Conservation (phyloP, 92 coral and sea anemone species). For the Palythoa heliodiscus region DNA sequence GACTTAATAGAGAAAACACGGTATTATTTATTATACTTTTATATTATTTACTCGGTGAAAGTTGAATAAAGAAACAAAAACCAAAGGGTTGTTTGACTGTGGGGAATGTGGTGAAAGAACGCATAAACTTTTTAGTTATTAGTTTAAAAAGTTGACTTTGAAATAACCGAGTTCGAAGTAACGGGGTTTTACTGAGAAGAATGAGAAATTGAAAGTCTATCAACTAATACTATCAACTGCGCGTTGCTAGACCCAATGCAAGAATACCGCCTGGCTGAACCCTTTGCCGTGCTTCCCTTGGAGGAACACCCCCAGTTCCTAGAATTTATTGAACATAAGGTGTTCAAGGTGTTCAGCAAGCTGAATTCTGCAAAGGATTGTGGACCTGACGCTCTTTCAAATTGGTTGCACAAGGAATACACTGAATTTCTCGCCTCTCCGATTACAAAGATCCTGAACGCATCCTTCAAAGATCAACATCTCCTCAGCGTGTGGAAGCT, state of each 20-base stretch:
- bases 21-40: too few species aligned
- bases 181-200: too few species aligned
- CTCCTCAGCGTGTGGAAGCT: background rate
- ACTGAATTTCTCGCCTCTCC: background rate
- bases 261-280: background rate
- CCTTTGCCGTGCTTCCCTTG: background rate
- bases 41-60: too few species aligned
- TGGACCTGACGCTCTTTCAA: background rate
- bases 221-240: background rate
- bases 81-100: too few species aligned
- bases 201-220: background rate
- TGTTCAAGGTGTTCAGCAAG: background rate
- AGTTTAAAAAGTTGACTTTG: too few species aligned
- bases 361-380: background rate
- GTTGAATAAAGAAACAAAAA: too few species aligned
- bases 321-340: background rate
- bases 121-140: too few species aligned
- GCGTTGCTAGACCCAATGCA: background rate
- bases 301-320: background rate
- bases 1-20: too few species aligned
- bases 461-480: background rate
- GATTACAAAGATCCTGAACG: background rate
- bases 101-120: too few species aligned
- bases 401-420: background rate
- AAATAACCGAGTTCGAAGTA: too few species aligned